A percentile compares a stretch with the other conserved stretches of the same genome.
Conservation (phyloP, 2,113 vertebrate species). For the Danio rerio region GRCz12tu NC_133178.1:915501-916000, state of each 20-base stretch:
- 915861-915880: constrained; percentile 71
- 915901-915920: too few relatives aligned
- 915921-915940: neutral
- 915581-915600: constrained; percentile 70
- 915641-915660: constrained; percentile 69
- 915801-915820: constrained; percentile 71
- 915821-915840: constrained; percentile 65
- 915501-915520: constrained; percentile 56
- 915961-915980: neutral
- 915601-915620: constrained; percentile 75
- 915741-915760: constrained; percentile 39
- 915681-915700: constrained; percentile 69
- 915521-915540: too few relatives aligned
- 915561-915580: constrained; percentile 2
- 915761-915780: constrained; percentile 35
- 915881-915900: constrained; percentile 53
- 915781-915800: constrained; percentile 75
- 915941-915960: too few relatives aligned
- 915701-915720: too few relatives aligned
- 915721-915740: neutral
- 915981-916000: neutral
- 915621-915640: constrained; percentile 81
- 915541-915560: neutral
- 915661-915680: constrained; percentile 75
- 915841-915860: constrained; percentile 71